Base-by-base conservation (phyloP, 2,113 vertebrate genomes). In the Corythaixoides concolor region DNA sequence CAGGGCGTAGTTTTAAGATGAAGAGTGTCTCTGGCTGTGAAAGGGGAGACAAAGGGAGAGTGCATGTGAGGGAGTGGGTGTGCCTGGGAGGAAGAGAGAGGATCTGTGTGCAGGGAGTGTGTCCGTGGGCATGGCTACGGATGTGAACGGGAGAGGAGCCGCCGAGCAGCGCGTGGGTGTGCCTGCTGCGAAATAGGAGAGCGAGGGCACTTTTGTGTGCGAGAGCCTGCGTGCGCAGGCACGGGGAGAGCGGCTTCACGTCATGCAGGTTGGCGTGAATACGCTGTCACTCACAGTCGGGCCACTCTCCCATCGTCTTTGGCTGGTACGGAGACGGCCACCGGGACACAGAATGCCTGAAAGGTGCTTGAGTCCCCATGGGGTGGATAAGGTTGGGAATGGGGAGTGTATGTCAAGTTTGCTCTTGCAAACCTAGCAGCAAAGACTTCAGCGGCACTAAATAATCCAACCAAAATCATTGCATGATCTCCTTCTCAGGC, bases 21-120 rank as follows among this genome's bases (percentile, higher is more conserved):
- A 33, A 18, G 88, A 41, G 33, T 8, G 24, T 6, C 55, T 22
- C 62, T 43, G 77, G 14, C 84, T 50, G 68, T 3, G 84, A 43
- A 77, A 91, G 72, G 52, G 81, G 24, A 97, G 96, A 97, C 93
- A 97, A 96, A 96, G 93, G 83, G 82, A 95, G 76, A 39, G 72
- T 13, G 18, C 20, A 6, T 77, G 90, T 67, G 90, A 78, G 53
- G 77, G 52, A 78, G 62, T 81, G 94, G 93, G 89, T 89, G 92
- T 91, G 93, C 85, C 86, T 4, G 15, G 7, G 89, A 91, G 77
- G 60, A 70, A 55, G 66, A 47, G 91, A 81, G 79, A 17, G 5
- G 87, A 5, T 89, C 64, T 63, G 73, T 59, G 85, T n/a, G 85
- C 89, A 55, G 28, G 20, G 78, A 80, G 79, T 4, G 76, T 67